Evolutionary conservation across 2,113 vertebrate species (phyloP).

Genomic region (Muscicapa adusta): DNA sequence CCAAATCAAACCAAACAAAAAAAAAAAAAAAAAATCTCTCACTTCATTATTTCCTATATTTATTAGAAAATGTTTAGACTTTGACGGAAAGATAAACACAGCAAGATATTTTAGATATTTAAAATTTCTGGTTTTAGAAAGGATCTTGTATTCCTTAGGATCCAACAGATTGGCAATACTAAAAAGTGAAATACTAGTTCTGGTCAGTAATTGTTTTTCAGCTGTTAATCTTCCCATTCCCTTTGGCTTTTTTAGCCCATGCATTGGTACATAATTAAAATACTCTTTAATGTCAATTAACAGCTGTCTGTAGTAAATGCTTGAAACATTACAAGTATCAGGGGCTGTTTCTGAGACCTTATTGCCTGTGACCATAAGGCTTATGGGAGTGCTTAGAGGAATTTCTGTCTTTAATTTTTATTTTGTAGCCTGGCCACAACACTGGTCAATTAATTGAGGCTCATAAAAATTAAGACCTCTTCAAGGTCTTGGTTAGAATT

Average conservation of each 20-base stretch:
- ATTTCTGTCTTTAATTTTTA: conserved; percentile 25
- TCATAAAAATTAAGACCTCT: conserved; percentile 34
- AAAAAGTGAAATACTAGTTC: neutral
- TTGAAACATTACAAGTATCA: neutral
- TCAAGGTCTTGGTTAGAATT: neutral
- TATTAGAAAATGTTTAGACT: neutral
- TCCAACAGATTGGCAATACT: neutral
- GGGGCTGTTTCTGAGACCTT: neutral
- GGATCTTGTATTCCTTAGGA: neutral
- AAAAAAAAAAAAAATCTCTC: neutral
- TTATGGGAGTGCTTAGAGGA: neutral
- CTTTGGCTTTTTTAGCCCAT: neutral
- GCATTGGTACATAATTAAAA: neutral
- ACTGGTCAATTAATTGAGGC: conserved; percentile 4
- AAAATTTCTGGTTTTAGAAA: neutral
- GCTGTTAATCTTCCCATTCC: neutral
- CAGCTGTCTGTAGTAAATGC: neutral
- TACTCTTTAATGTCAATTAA: neutral
- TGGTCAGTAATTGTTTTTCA: neutral
- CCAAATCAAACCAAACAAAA: too few relatives aligned
- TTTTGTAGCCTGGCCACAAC: neutral
- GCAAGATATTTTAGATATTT: neutral
- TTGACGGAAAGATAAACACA: neutral
- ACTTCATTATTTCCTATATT: neutral
- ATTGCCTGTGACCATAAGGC: neutral